phyloP scores from a whole-genome alignment of 2,888 invertebrate species.

The Drosophila anomalata region DNA sequence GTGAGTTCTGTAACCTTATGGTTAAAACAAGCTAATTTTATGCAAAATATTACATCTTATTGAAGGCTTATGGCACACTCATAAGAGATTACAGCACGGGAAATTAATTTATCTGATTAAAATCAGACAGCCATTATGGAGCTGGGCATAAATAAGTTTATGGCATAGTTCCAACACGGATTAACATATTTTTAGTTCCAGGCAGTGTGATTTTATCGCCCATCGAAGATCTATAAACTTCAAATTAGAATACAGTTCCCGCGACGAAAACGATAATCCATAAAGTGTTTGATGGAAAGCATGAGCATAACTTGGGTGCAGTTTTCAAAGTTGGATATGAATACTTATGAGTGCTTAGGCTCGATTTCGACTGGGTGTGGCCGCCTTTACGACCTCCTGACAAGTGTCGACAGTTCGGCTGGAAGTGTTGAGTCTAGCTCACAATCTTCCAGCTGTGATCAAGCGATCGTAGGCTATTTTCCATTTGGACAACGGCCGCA shows the following conservation, averaged over 20 bases:
- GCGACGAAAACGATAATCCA: conserved; percentile 3
- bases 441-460: conserved; percentile 38
- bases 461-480: conserved; percentile 23
- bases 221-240: conserved; percentile 32
- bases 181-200: conserved; percentile 12
- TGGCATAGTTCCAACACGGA: conserved; percentile 3
- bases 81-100: neutral
- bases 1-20: too few species aligned
- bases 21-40: neutral
- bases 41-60: neutral
- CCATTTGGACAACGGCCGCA: conserved; percentile 12
- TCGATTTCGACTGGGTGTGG: conserved; percentile 30
- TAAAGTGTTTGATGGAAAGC: conserved; percentile 16
- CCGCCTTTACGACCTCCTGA: conserved; percentile 30
- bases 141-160: conserved; percentile 4
- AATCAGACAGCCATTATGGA: neutral
- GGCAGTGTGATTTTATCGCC: neutral
- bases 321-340: conserved; percentile 31
- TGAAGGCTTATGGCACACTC: neutral
- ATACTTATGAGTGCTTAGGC: conserved; percentile 32
- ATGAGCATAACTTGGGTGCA: conserved; percentile 34
- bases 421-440: conserved; percentile 11
- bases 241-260: conserved; percentile 36
- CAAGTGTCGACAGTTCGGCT: conserved; percentile 43
- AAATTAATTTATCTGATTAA: conserved; percentile 1